Evolutionary conservation across 1,140 invertebrate genomes (phyloP).

Genomic region (Dufourea novaeangliae): DNA sequence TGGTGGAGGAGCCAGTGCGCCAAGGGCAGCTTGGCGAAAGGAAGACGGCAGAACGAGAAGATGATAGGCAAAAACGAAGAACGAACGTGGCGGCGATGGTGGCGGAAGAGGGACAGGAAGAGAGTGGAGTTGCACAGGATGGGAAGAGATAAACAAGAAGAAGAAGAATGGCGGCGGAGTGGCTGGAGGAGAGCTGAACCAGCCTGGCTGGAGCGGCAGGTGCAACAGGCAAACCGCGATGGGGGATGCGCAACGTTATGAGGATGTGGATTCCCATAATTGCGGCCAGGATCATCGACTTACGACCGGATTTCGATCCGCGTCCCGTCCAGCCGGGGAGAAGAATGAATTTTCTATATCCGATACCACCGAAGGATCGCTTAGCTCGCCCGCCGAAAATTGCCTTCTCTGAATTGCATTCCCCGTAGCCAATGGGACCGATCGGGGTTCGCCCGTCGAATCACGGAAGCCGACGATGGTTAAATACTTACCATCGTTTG

Average conservation of each 20-base stretch:
- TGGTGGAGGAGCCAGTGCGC: constrained; percentile 46
- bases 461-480: neutral
- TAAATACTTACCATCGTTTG: neutral
- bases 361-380: neutral
- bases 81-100: too few relatives aligned
- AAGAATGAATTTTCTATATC: constrained; percentile 38
- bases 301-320: constrained; percentile 67
- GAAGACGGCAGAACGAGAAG: constrained; percentile 56
- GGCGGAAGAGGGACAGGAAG: constrained; percentile 20
- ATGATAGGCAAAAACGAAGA: constrained; percentile 56
- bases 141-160: constrained; percentile 45
- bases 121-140: constrained; percentile 47
- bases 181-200: constrained; percentile 49
- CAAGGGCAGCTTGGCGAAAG: constrained; percentile 51
- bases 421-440: neutral
- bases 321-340: neutral
- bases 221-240: constrained; percentile 68
- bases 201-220: constrained; percentile 68
- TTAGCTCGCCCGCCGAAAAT: constrained; percentile 23
- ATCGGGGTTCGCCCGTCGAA: neutral
- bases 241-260: constrained; percentile 68
- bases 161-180: constrained; percentile 56
- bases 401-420: constrained; percentile 18
- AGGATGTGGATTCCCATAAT: constrained; percentile 74
- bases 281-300: constrained; percentile 65